Percentiles rank a stretch among this genome's conserved stretches.
Evolutionary conservation across 2,797 vertebrate species (phyloP).

Genomic region (Eulemur rubriventer): DNA sequence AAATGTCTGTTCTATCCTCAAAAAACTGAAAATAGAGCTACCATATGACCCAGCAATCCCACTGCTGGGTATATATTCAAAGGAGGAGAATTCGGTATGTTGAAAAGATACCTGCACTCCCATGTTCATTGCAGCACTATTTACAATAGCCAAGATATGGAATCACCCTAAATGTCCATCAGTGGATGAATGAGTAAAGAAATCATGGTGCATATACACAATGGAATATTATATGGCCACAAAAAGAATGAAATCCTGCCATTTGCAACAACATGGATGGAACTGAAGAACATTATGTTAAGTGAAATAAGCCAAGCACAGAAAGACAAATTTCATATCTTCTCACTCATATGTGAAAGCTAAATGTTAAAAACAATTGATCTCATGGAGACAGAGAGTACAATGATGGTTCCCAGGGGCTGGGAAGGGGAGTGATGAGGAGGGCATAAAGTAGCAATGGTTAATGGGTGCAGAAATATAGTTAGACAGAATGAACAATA

Average conservation of each 20-base stretch:
- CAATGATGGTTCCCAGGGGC: too few relatives aligned
- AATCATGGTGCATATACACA: neutral
- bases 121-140: too few relatives aligned
- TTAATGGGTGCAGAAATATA: neutral
- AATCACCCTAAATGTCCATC: neutral
- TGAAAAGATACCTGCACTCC: too few relatives aligned
- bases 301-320: neutral
- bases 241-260: neutral
- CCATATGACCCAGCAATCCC: neutral
- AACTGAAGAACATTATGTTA: neutral
- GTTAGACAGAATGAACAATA: neutral
- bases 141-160: too few relatives aligned
- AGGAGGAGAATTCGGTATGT: neutral
- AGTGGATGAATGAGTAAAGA: neutral
- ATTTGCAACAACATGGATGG: neutral
- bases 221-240: neutral
- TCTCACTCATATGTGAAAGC: neutral
- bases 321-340: neutral
- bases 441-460: neutral
- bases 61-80: neutral
- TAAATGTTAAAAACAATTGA: neutral
- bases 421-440: neutral
- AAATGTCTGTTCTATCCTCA: neutral
- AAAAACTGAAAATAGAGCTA: neutral
- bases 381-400: neutral